Base-by-base conservation (phyloP, 2,888 invertebrate genomes). In the Sturmia bella region DNA sequence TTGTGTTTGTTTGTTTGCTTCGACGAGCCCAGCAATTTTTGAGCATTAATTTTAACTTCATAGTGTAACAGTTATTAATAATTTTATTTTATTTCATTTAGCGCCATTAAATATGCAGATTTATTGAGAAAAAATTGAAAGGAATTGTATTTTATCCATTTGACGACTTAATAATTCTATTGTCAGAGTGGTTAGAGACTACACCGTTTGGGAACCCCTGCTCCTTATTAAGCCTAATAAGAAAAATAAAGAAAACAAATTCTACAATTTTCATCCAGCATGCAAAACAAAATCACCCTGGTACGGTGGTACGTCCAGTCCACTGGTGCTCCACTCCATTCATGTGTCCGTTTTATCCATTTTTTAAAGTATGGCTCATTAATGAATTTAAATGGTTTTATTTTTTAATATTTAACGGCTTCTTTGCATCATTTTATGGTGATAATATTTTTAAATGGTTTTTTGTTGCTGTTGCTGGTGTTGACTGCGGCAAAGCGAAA, bases 381-480 rank as follows among this genome's bases (percentile, higher is more conserved):
- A 90, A 90, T 89, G 89, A 90, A 87, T 89, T 90, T 90, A 89
- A 89, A 89, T 90, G 87, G 90, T 87, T 88, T 88, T 88, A 89
- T 90, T 69, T 90, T 87, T 89, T 89, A 89, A 89, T 89, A 89
- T 89, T 89, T 89, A 89, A 89, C 89, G 89, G 89, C 89, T 88
- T 87, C 89, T 87, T 87, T 87, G 87, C 89, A 88, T 84, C 88
- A 87, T 88, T 88, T 88, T 89, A 88, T 89, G 89, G 88, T 87
- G 89, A 89, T 89, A 89, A 89, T 88, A 89, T 89, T 88, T 88
- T 86, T 81, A 80, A 82, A 82, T 82, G 78, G 70, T 74, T 82
- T n/a, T 66, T 57, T 76, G 32, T 48, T 43, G 57, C 48, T 57
- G 50, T 50, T 43, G 64, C 32, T 52, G 12, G 24, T 64, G 37